Conservation (phyloP, 2,113 vertebrate genomes). For the Ariopsis seemanni region DNA sequence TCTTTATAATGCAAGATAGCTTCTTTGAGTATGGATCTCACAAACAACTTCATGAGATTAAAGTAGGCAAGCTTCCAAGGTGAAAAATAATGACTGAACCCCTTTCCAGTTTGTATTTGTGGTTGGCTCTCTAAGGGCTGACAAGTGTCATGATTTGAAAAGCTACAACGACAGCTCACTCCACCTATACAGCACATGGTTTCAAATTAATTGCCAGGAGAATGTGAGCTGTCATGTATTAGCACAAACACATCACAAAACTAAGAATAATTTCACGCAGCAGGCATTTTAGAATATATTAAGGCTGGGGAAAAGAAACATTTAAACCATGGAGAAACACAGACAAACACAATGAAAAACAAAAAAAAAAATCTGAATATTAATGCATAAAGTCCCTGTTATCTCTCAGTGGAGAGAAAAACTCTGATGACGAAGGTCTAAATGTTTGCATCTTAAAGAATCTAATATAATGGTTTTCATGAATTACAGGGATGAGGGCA, state of each 20-base stretch:
- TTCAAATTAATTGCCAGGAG: constrained; percentile 44
- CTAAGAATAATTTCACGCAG: constrained; percentile 45
- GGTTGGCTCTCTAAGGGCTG: constrained; percentile 1
- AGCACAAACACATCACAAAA: constrained; percentile 33
- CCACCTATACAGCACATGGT: constrained; percentile 22
- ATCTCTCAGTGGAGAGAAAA: not conserved
- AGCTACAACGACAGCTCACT: constrained; percentile 19
- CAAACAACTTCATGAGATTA: not conserved
- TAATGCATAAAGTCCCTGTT: constrained; percentile 32
- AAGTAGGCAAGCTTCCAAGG: not conserved
- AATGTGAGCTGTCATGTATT: constrained; percentile 40
- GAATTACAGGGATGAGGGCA: not conserved
- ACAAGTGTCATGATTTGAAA: constrained; percentile 10
- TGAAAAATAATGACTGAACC: constrained; percentile 16
- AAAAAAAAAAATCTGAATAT: constrained; percentile 34
- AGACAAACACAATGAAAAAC: constrained; percentile 38
- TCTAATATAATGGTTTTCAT: not conserved
- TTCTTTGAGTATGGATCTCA: not conserved
- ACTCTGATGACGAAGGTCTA: not conserved
- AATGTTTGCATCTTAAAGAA: not conserved
- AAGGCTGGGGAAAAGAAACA: constrained; percentile 26
- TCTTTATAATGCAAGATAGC: not conserved
- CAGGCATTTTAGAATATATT: constrained; percentile 49
- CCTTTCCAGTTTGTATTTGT: constrained; percentile 1
- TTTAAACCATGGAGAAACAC: constrained; percentile 36